Conservation (phyloP, 2,797 vertebrate species). For the Pseudochirops cupreus region DNA sequence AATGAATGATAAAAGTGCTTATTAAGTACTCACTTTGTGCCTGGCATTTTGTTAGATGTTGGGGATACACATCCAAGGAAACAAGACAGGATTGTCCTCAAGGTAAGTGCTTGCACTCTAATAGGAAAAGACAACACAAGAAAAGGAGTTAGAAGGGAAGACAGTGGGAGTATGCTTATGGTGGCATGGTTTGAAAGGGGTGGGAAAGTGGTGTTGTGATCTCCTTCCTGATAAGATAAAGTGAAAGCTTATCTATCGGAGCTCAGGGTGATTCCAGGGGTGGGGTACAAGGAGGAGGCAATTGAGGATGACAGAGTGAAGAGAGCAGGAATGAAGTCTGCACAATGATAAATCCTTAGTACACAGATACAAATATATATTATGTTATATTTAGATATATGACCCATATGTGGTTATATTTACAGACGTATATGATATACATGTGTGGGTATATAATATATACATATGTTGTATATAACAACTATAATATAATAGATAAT, state of each 20-base stretch:
- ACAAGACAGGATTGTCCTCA: too few relatives aligned
- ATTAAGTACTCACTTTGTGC: too few relatives aligned
- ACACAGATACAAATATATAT: neutral
- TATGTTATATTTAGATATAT: neutral
- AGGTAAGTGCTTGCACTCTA: too few relatives aligned
- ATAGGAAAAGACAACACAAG: too few relatives aligned
- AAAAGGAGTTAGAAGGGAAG: too few relatives aligned
- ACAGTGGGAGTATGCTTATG: too few relatives aligned
- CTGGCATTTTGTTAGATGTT: too few relatives aligned
- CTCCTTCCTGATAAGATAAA: neutral
- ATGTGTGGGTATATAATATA: neutral
- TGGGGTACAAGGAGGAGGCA: neutral
- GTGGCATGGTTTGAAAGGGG: neutral
- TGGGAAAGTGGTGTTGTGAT: neutral
- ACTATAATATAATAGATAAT: neutral
- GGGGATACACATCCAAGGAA: too few relatives aligned
- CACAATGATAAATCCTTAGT: neutral
- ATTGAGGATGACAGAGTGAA: neutral
- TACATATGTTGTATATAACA: neutral
- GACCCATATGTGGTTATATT: too few relatives aligned
- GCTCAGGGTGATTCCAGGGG: neutral
- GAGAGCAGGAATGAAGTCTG: neutral
- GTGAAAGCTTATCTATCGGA: neutral
- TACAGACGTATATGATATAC: too few relatives aligned
- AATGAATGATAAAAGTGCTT: too few relatives aligned